Evolutionary conservation across 1,140 invertebrate species (phyloP).

Genomic region (Heliconius melpomene): DNA sequence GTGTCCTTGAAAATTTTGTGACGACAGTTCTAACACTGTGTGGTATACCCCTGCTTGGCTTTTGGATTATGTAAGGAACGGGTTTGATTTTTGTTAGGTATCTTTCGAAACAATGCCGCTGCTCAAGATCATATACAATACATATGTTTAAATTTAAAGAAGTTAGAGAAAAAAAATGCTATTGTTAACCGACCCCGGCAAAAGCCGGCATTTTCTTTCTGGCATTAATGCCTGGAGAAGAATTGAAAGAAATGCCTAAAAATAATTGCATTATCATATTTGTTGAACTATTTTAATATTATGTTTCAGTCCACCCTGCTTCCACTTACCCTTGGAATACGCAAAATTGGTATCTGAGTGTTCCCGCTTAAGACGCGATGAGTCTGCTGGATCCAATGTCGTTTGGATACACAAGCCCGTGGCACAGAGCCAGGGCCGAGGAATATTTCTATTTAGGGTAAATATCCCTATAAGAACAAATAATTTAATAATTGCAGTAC

Average conservation of each 20-base stretch:
- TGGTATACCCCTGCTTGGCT: not conserved
- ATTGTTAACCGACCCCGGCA: too few relatives aligned
- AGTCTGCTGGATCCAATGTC: constrained; percentile 60
- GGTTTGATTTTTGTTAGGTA: too few relatives aligned
- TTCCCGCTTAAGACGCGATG: constrained; percentile 75
- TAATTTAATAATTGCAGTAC: too few relatives aligned
- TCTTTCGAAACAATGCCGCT: too few relatives aligned
- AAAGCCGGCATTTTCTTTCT: too few relatives aligned
- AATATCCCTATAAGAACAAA: constrained; percentile 41
- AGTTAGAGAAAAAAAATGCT: too few relatives aligned
- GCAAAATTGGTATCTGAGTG: constrained; percentile 91
- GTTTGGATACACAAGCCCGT: constrained; percentile 95
- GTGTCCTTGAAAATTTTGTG: not conserved
- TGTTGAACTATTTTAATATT: not conserved
- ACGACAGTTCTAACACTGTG: not conserved
- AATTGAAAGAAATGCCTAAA: too few relatives aligned
- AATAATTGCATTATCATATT: too few relatives aligned
- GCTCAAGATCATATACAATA: too few relatives aligned
- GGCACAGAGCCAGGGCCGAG: constrained; percentile 90
- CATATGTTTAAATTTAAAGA: too few relatives aligned
- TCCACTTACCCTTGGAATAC: constrained; percentile 92
- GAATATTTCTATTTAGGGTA: constrained; percentile 91
- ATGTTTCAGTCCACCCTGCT: constrained; percentile 86
- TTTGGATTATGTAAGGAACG: too few relatives aligned
- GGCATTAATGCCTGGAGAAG: too few relatives aligned